phyloP scores from a whole-genome alignment of 2,113 vertebrate genomes.

The Corynorhinus townsendii region DNA sequence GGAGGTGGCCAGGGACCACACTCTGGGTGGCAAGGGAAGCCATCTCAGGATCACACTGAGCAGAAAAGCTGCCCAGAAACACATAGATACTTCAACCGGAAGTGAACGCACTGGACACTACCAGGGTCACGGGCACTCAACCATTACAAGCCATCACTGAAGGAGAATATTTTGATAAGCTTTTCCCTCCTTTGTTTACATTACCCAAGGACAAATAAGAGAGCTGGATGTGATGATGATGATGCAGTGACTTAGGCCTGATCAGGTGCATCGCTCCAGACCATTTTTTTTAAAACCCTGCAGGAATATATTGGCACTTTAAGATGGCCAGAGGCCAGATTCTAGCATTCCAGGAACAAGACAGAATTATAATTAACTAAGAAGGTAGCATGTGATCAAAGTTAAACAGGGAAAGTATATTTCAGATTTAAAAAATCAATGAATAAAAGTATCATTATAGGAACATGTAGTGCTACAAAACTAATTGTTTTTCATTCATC shows the following conservation, averaged over 20 bases:
- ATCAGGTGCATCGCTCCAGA: constrained; percentile 51
- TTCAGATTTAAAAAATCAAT: constrained; percentile 37
- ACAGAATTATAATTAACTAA: constrained; percentile 63
- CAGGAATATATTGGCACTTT: constrained; percentile 71
- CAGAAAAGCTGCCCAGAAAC: constrained; percentile 64
- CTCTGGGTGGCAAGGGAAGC: constrained; percentile 67
- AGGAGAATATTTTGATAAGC: constrained; percentile 56
- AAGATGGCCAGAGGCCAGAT: constrained; percentile 53
- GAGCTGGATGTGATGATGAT: constrained; percentile 47
- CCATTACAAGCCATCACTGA: constrained; percentile 25
- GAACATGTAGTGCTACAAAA: constrained; percentile 54
- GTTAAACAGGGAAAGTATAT: constrained; percentile 52
- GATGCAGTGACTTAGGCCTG: constrained; percentile 34
- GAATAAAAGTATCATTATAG: constrained; percentile 59
- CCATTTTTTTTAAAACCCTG: constrained; percentile 61
- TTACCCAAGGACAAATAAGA: constrained; percentile 34
- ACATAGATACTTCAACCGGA: constrained; percentile 52
- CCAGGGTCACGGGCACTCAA: constrained; percentile 53
- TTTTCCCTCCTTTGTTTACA: constrained; percentile 51
- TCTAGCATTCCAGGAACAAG: constrained; percentile 68
- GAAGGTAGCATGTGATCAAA: constrained; percentile 66
- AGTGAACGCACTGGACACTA: constrained; percentile 1
- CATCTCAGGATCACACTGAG: constrained; percentile 69
- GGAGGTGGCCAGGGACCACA: constrained; percentile 74
- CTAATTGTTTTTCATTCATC: constrained; percentile 23